Evolutionary conservation across 2,113 vertebrate genomes (phyloP).

Genomic region (Orycteropus afer): DNA sequence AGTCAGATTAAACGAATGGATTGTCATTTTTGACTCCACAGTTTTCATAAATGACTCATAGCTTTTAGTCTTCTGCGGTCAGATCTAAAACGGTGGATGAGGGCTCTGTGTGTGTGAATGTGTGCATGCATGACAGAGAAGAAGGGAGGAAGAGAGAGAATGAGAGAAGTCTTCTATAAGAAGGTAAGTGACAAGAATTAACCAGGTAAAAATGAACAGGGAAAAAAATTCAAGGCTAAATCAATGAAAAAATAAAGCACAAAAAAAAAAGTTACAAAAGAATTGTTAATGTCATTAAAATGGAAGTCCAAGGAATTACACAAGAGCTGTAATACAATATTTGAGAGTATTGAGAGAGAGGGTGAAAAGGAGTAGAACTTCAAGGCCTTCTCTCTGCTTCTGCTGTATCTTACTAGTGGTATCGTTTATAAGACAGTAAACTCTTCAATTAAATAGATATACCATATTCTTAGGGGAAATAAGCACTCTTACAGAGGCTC

Average conservation of each 20-base stretch:
- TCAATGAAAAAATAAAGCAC: too few relatives aligned
- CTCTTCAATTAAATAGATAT: neutral
- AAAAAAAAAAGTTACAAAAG: too few relatives aligned
- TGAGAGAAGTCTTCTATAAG: neutral
- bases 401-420: neutral
- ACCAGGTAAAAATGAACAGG: neutral
- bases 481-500: neutral
- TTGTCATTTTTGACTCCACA: neutral
- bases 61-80: neutral
- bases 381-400: rapidly evolving
- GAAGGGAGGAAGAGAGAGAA: too few relatives aligned
- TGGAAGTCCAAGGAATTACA: neutral
- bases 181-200: neutral
- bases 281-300: rapidly evolving
- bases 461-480: neutral
- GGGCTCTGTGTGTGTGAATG: neutral
- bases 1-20: too few relatives aligned
- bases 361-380: too few relatives aligned
- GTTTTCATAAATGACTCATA: rapidly evolving
- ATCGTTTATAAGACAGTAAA: neutral
- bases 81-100: rapidly evolving
- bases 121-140: too few relatives aligned
- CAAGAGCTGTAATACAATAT: neutral
- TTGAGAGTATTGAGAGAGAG: too few relatives aligned
- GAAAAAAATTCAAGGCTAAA: neutral